Evolutionary conservation across 2,113 vertebrate species (phyloP).

Genomic region (Poeciliopsis turrubarensis): DNA sequence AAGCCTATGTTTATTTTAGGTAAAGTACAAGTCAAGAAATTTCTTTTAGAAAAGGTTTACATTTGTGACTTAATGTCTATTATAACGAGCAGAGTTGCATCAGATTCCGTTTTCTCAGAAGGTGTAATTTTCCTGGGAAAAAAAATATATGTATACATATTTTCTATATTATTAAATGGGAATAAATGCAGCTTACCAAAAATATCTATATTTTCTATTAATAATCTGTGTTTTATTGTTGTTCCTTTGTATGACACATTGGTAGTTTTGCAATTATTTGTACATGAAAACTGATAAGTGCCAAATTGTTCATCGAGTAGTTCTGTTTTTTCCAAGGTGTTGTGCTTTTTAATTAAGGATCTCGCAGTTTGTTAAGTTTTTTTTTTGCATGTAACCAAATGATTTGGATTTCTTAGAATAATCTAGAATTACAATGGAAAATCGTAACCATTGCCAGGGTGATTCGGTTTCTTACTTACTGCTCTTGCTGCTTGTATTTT

Average conservation of each 20-base stretch:
- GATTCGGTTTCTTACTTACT: constrained; percentile 4
- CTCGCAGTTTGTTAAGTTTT: not conserved
- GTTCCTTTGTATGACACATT: not conserved
- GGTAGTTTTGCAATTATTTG: constrained; percentile 10
- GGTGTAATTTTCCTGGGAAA: not conserved
- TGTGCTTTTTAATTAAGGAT: constrained; percentile 12
- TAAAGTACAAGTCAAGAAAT: no score
- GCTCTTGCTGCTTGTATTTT: constrained; percentile 23
- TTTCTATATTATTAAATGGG: not conserved
- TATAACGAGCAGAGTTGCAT: not conserved
- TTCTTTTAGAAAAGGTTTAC: no score
- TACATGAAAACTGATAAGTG: constrained; percentile 16
- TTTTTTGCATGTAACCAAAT: not conserved
- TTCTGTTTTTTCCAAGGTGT: not conserved
- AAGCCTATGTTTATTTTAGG: no score
- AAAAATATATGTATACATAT: not conserved
- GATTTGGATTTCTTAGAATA: not conserved
- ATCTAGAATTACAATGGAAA: constrained; percentile 7
- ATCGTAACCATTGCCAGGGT: constrained; percentile 27
- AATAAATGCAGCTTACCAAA: not conserved
- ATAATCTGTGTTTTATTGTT: constrained; percentile 12
- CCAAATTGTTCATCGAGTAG: constrained; percentile 16
- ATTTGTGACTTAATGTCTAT: not conserved
- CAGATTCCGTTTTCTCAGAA: not conserved
- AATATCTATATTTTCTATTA: not conserved